Percentiles rank a stretch among this genome's conserved stretches.
These are phyloP conservation scores for Drosophila kanapiae DNA, from an alignment of 1,140 invertebrate species.

Conservation along the genomic window DNA sequence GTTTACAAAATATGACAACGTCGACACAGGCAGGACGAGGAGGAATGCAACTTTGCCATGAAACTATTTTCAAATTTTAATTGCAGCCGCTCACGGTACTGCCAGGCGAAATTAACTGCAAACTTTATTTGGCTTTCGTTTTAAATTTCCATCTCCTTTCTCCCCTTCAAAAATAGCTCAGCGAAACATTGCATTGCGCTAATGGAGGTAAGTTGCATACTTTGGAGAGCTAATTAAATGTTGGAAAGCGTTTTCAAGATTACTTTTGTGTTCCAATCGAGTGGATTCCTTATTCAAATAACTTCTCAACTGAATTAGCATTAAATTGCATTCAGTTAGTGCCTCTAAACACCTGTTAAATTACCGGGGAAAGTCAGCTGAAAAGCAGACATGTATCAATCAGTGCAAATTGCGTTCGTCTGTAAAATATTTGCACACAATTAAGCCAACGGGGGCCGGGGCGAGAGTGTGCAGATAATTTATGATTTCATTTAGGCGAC, in stretches of 20 bases:
- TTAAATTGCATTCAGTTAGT: not conserved
- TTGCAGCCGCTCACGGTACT: constrained; percentile 51
- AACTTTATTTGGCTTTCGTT: constrained; percentile 62
- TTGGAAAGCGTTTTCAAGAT: not conserved
- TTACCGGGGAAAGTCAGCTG: constrained; percentile 5
- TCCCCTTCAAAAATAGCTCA: constrained; percentile 6
- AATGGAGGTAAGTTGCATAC: constrained; percentile 33
- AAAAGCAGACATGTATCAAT: constrained; percentile 54
- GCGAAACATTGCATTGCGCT: constrained; percentile 3
- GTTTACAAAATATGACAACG: constrained; percentile 64
- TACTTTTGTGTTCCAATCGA: constrained; percentile 1
- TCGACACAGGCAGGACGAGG: constrained; percentile 5
- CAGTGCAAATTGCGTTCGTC: constrained; percentile 45
- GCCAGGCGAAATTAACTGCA: constrained; percentile 56
- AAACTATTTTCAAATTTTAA: constrained; percentile 75
- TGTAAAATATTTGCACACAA: constrained; percentile 74
- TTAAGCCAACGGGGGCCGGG: constrained; percentile 58
- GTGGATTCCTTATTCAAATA: not conserved
- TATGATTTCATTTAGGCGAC: constrained; percentile 79
- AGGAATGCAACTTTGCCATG: constrained; percentile 36
- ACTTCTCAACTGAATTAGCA: not conserved
- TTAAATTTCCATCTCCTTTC: constrained; percentile 14
- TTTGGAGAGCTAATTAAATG: constrained; percentile 8
- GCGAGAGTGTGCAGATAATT: constrained; percentile 63
- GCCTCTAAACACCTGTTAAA: not conserved